Conservation (phyloP, 2,797 vertebrate genomes). For the Pseudomugil tenellus region DNA sequence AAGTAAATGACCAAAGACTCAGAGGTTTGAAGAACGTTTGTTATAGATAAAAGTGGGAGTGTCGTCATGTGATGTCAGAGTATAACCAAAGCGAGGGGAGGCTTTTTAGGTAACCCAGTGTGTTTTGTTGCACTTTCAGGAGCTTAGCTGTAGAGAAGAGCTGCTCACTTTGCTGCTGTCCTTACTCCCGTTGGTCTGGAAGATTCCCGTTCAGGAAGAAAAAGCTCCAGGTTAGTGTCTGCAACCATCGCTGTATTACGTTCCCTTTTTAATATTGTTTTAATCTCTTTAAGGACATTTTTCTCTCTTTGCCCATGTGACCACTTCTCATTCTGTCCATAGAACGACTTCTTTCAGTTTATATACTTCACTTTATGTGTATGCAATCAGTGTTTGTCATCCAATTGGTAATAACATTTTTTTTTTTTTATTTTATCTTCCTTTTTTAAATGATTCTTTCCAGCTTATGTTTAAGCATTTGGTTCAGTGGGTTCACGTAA, state of each 20-base stretch:
- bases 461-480: constrained; percentile 13
- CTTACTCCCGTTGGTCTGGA: constrained; percentile 95
- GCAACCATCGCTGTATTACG: not conserved
- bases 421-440: constrained; percentile 12
- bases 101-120: constrained; percentile 44
- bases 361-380: constrained; percentile 8
- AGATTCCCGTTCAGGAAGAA: constrained; percentile 94
- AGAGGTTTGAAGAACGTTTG: not conserved
- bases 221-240: constrained; percentile 87
- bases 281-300: not conserved
- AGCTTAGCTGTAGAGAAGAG: constrained; percentile 96
- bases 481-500: constrained; percentile 18
- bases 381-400: not conserved
- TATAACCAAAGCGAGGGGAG: constrained; percentile 42
- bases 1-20: not conserved
- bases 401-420: constrained; percentile 3
- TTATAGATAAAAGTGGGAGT: constrained; percentile 37
- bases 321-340: not conserved
- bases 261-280: constrained; percentile 10
- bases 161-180: constrained; percentile 95
- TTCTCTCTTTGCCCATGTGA: constrained; percentile 2
- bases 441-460: not conserved
- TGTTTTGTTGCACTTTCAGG: constrained; percentile 79
- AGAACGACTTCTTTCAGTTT: constrained; percentile 8
- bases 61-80: constrained; percentile 46